Evolutionary conservation across 2,888 invertebrate genomes (phyloP).

Genomic region (Hartigia nigra): DNA sequence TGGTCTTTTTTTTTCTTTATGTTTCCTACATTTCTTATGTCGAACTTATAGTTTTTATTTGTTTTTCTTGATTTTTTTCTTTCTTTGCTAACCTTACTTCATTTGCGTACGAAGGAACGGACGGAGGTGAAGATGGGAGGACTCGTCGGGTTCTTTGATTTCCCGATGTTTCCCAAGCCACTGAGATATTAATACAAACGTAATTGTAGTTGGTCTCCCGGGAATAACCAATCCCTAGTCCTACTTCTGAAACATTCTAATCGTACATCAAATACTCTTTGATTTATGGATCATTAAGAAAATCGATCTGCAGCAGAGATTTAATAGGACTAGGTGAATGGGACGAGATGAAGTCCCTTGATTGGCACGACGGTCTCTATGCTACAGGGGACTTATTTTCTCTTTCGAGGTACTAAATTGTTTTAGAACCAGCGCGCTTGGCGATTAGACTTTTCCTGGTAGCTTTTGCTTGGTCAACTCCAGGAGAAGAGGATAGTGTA

Average conservation of each 20-base stretch:
- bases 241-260: not conserved
- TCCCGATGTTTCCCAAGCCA: not conserved
- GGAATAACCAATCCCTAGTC: not conserved
- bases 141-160: not conserved
- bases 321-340: not conserved
- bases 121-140: not conserved
- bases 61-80: too few relatives aligned
- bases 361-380: not conserved
- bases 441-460: not conserved
- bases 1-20: not conserved
- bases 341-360: not conserved
- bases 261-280: not conserved
- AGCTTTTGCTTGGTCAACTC: conserved; percentile 69
- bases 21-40: not conserved
- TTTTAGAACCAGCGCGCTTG: not conserved
- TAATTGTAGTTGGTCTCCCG: not conserved
- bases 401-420: not conserved
- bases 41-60: not conserved
- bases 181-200: not conserved
- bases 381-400: not conserved
- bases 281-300: not conserved
- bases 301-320: not conserved
- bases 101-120: not conserved
- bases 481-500: conserved; percentile 78
- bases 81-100: not conserved